Conservation (phyloP, 2,888 invertebrate species). For the Eulithis testata region DNA sequence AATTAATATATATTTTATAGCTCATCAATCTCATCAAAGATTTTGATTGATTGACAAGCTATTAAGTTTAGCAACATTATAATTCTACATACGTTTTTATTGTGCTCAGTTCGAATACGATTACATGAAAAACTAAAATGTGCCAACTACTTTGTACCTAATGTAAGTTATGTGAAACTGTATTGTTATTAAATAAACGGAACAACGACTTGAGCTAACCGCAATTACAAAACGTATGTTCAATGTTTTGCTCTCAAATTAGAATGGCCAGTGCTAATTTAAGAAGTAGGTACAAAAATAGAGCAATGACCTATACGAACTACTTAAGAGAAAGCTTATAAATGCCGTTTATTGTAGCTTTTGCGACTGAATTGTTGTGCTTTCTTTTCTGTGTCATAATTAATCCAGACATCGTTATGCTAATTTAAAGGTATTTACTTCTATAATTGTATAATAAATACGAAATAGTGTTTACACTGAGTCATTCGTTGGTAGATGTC, state of each 20-base stretch:
- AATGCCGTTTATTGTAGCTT: constrained; percentile 1
- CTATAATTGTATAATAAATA: background rate
- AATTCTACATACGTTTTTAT: background rate
- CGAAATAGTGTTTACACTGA: background rate
- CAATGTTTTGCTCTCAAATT: constrained; percentile 22
- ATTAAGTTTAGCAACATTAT: background rate
- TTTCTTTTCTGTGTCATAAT: background rate
- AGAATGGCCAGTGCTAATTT: constrained; percentile 21
- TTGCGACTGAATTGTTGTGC: constrained; percentile 1
- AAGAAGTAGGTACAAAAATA: constrained; percentile 13
- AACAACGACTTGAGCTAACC: constrained; percentile 21
- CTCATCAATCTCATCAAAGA: background rate
- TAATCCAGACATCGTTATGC: background rate
- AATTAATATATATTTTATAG: constrained; percentile 13
- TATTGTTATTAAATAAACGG: constrained; percentile 1
- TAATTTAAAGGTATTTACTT: background rate
- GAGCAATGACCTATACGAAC: constrained; percentile 16
- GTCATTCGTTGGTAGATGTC: background rate
- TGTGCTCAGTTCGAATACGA: too few relatives aligned
- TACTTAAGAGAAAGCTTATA: background rate
- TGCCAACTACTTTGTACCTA: too few relatives aligned
- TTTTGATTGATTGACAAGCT: background rate
- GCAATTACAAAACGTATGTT: constrained; percentile 20
- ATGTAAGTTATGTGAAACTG: background rate
- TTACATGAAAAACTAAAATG: too few relatives aligned